A percentile compares a stretch with the other conserved stretches of the same genome.
phyloP scores from a whole-genome alignment of 2,888 invertebrate genomes.

The Lottia scabra region DNA sequence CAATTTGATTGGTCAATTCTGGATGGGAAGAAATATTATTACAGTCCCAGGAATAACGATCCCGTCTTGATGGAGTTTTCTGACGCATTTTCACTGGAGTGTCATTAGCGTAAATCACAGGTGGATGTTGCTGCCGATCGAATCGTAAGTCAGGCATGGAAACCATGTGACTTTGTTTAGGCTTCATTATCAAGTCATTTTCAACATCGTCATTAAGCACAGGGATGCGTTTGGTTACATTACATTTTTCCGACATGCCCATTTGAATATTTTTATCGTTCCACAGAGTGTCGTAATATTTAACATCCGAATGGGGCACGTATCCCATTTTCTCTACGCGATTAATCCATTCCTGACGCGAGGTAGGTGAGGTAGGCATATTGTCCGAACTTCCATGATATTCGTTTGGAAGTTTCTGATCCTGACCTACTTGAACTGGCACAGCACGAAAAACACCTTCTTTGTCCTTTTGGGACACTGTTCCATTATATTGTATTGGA shows the following conservation, averaged over 20 bases:
- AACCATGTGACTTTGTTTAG: background rate
- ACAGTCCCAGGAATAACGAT: conserved; percentile 24
- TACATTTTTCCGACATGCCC: background rate
- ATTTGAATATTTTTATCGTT: background rate
- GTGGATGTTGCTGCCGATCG: background rate
- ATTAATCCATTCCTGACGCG: background rate
- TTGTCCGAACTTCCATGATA: background rate
- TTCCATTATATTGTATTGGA: background rate
- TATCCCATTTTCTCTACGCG: background rate
- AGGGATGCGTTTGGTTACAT: background rate
- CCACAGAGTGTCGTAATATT: background rate
- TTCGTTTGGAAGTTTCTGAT: background rate
- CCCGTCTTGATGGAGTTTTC: background rate
- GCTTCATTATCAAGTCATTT: background rate
- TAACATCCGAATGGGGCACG: background rate
- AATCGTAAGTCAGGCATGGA: conserved; percentile 27
- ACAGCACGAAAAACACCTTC: conserved; percentile 12
- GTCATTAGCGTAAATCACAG: background rate
- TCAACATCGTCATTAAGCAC: background rate
- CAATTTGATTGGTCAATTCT: conserved; percentile 15
- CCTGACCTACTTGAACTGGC: conserved; percentile 12
- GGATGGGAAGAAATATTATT: conserved; percentile 14
- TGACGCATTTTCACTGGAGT: background rate
- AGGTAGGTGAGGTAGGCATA: background rate
- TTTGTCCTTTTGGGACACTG: background rate